These are phyloP conservation scores for Nyctereutes procyonoides DNA, from an alignment of 2,113 vertebrate genomes.

Conservation along the genomic window DNA sequence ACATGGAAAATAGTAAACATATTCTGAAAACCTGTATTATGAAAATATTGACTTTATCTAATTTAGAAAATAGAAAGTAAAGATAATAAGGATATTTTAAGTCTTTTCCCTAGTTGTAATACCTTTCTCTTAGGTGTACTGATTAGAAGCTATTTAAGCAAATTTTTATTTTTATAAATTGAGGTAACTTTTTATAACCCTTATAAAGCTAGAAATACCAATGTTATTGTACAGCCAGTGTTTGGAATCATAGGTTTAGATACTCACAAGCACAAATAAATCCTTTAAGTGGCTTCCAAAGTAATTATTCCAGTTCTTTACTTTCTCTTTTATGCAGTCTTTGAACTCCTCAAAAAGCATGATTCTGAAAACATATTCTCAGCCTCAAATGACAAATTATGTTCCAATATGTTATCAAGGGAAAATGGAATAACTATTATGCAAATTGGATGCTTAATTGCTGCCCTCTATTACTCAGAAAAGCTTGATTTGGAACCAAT, in stretches of 20 bases:
- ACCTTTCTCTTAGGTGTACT: not conserved
- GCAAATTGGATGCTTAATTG: slow-evolving; percentile 45
- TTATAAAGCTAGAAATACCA: not conserved
- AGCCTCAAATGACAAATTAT: slow-evolving; percentile 57
- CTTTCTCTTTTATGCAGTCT: not conserved
- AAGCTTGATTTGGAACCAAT: slow-evolving; percentile 39
- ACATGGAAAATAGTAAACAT: not conserved
- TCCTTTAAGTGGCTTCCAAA: not conserved
- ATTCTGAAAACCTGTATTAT: not conserved
- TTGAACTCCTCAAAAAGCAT: not conserved
- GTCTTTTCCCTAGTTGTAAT: not conserved
- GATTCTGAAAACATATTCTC: slow-evolving; percentile 5
- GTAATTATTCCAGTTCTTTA: not conserved
- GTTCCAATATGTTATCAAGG: slow-evolving; percentile 43
- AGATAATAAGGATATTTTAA: not conserved
- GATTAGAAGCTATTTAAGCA: not conserved
- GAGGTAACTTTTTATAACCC: not conserved
- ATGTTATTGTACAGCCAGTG: not conserved
- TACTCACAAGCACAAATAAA: not conserved
- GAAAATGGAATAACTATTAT: slow-evolving; percentile 43
- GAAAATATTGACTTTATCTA: not conserved
- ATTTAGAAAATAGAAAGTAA: not conserved
- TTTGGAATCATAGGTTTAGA: not conserved
- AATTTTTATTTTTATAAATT: slow-evolving; percentile 34
- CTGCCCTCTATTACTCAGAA: not conserved